Evolutionary conservation across 2,113 vertebrate species (phyloP).

Genomic region (Centrocercus urophasianus): DNA sequence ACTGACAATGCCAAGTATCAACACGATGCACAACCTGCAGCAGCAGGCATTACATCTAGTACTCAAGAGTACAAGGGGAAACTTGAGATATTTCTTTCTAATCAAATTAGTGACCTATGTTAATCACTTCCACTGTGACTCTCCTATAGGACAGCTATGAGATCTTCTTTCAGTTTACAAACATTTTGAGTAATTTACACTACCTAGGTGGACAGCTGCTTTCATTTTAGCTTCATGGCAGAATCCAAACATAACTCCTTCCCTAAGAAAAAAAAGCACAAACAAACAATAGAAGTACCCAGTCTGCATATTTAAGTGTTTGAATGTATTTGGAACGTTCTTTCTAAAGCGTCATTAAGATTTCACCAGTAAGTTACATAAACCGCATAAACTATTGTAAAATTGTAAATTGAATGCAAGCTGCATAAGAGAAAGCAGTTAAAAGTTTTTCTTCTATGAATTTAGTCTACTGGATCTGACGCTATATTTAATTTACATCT

Average conservation of each 20-base stretch:
- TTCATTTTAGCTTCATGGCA: not conserved
- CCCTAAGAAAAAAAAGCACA: not conserved
- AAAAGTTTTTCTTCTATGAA: not conserved
- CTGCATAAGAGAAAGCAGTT: not conserved
- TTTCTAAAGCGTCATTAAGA: not conserved
- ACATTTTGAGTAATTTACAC: not conserved
- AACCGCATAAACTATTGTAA: not conserved
- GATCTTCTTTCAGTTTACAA: not conserved
- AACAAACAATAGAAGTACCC: not conserved
- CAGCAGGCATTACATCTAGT: fast-evolving
- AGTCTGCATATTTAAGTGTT: not conserved
- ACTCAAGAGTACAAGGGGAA: not conserved
- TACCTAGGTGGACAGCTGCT: not conserved
- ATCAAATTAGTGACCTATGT: not conserved
- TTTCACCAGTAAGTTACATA: not conserved
- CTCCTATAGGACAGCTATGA: not conserved
- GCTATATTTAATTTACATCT: not conserved
- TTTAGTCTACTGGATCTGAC: not conserved
- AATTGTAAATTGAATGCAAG: slow-evolving; percentile 22
- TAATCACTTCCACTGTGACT: not conserved
- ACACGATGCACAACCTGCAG: fast-evolving
- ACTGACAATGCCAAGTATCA: fast-evolving
- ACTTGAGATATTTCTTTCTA: not conserved
- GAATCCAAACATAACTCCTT: not conserved
- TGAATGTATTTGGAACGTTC: not conserved